phyloP scores from a whole-genome alignment of 2,888 invertebrate genomes.

The Crossocerus cetratus region DNA sequence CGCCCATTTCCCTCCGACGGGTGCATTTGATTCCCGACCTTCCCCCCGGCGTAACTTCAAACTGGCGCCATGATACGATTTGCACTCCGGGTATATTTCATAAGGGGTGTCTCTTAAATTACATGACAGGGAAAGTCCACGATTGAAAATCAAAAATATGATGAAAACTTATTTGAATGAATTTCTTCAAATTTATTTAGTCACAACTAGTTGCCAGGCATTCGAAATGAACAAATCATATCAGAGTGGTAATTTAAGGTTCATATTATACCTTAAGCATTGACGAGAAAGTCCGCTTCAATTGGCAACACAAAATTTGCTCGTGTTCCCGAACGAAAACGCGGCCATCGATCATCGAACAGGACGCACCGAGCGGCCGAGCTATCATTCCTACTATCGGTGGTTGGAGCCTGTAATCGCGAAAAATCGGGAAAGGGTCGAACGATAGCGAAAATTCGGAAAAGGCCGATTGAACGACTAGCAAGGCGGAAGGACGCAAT shows the following conservation, averaged over 20 bases:
- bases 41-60: neutral
- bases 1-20: neutral
- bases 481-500: neutral
- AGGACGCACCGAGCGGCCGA: conserved; percentile 23
- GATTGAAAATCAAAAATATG: too few species aligned
- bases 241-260: too few species aligned
- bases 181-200: too few species aligned
- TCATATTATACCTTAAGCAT: neutral
- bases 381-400: conserved; percentile 24
- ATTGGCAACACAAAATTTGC: conserved; percentile 13
- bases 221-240: too few species aligned
- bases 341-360: conserved; percentile 1
- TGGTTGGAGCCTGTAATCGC: conserved; percentile 52
- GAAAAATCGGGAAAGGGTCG: conserved; percentile 56
- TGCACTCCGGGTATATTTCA: too few species aligned
- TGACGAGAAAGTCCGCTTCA: neutral
- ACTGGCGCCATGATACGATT: neutral
- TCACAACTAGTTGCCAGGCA: too few species aligned
- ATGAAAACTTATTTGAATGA: too few species aligned
- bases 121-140: too few species aligned
- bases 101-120: too few species aligned
- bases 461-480: conserved; percentile 18
- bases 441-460: conserved; percentile 7
- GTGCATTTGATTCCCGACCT: neutral
- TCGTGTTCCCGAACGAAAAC: neutral